A percentile compares a stretch with the other conserved stretches of the same genome.
Conservation (phyloP, 2,113 vertebrate genomes). For the Sardina pilchardus region DNA sequence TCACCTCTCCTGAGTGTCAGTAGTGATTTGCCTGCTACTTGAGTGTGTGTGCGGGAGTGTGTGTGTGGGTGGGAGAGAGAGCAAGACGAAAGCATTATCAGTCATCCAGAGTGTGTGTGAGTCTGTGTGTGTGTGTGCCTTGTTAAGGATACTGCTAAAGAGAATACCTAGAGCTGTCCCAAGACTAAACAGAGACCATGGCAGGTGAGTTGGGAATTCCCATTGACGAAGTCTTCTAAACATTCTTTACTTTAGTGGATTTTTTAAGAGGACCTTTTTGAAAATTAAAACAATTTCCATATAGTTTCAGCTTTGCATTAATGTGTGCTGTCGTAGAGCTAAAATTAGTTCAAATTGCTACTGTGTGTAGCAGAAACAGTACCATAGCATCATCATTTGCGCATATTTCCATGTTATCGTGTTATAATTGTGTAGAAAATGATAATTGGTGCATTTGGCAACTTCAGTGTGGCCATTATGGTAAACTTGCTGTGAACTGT, state of each 20-base stretch:
- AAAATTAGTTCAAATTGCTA: neutral
- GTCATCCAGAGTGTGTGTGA: neutral
- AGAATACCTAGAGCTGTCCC: neutral
- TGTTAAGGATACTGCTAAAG: conserved; percentile 29
- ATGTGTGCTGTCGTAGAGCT: neutral
- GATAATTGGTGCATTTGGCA: neutral
- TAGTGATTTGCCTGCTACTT: conserved; percentile 11
- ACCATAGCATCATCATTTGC: neutral
- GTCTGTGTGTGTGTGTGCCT: neutral
- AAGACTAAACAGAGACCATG: conserved; percentile 33
- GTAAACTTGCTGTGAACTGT: neutral
- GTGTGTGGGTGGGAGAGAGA: neutral
- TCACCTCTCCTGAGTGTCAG: conserved; percentile 20
- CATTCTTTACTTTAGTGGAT: neutral
- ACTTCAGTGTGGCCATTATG: neutral
- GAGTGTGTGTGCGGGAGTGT: neutral
- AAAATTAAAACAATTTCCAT: neutral
- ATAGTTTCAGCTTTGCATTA: neutral
- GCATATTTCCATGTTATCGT: neutral
- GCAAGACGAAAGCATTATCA: neutral
- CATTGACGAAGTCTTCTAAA: neutral
- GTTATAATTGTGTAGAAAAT: neutral
- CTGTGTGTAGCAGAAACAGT: neutral
- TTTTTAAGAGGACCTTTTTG: neutral
- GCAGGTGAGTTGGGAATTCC: conserved; percentile 38